Base-by-base conservation (phyloP, 2,888 invertebrate genomes). In the Platycnemis pennipes region DNA sequence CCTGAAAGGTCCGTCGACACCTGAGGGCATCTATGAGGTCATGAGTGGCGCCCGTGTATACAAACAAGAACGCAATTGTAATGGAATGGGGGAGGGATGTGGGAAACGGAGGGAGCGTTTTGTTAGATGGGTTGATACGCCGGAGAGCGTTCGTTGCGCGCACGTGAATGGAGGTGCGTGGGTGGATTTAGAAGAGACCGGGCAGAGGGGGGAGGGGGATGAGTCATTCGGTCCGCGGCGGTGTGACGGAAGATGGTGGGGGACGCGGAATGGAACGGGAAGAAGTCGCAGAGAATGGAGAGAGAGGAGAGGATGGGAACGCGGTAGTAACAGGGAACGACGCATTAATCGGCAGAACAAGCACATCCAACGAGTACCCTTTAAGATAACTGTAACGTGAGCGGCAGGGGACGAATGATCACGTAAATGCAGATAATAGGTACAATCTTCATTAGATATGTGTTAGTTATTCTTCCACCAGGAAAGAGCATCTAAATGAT, bases 1-100 rank as follows among this genome's bases (percentile, higher is more conserved):
- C 53, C 53, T 53, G 31, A 89, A 37, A 53, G 88, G 31, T 89
- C 45, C 37, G 53, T 89, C 88, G n/a, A 49, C 88, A 53, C 49
- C 53, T 37, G 53, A 89, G 45, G 45, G 88, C 88, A 37, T 7
- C 88, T 13, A 89, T 37, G 49, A 89, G 37, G 53, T 89, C 77
- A 77, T 11, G 31, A 37, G 77, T 77, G 77, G 13, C 77, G 22
- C 77, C 31, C 37, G 77, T 77, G 77, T 77, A 77, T 77, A 77
- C 77, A 77, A 77, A 77, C 77, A 77, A 2, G 77, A 77, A 37
- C 77, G 77, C 77, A 77, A 77, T 77, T 31, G 77, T 37, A 37
- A 77, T 77, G 77, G 77, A 77, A 77, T 77, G 77, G 77, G 69
- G 13, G 3, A 11, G n/a, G 77, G 37, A n/a, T 8, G 3, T 31